phyloP scores from a whole-genome alignment of 1,140 invertebrate species.

The Scaptomyza hsui region DNA sequence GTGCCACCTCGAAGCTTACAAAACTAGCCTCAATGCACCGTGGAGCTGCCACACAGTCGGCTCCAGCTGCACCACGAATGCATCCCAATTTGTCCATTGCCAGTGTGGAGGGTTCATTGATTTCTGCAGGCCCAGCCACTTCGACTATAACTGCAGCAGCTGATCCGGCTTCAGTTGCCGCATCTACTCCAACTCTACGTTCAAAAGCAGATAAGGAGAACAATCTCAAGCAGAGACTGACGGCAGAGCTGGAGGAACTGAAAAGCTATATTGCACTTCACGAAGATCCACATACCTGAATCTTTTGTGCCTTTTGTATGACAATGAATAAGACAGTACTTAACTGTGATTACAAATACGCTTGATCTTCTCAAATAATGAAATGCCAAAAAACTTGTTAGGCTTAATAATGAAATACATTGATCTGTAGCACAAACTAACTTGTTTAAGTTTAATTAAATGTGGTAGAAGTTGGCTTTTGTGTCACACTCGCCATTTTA shows the following conservation, averaged over 20 bases:
- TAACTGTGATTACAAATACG: neutral
- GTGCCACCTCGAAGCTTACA: slow-evolving; percentile 52
- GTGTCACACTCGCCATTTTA: slow-evolving; percentile 7
- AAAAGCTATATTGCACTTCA: slow-evolving; percentile 45
- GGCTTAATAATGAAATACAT: neutral
- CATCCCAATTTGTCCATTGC: slow-evolving; percentile 67
- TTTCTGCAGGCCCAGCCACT: neutral
- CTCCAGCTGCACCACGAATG: slow-evolving; percentile 57
- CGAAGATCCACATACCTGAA: slow-evolving; percentile 14
- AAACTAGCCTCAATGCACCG: slow-evolving; percentile 57
- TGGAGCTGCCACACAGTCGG: neutral
- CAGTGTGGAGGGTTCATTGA: slow-evolving; percentile 55
- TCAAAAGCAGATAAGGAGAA: neutral
- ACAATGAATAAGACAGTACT: neutral
- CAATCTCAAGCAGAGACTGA: slow-evolving; percentile 37
- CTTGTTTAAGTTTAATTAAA: neutral
- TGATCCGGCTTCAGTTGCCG: neutral
- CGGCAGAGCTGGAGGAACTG: slow-evolving; percentile 54
- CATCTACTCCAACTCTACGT: neutral
- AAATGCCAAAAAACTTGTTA: slow-evolving; percentile 6
- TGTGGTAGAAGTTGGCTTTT: neutral
- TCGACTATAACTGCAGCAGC: neutral
- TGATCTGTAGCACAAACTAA: neutral
- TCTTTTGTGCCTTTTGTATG: neutral
- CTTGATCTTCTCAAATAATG: neutral